These are phyloP conservation scores for Piprites chloris DNA, from an alignment of 2,113 vertebrate species.

Conservation along the genomic window DNA sequence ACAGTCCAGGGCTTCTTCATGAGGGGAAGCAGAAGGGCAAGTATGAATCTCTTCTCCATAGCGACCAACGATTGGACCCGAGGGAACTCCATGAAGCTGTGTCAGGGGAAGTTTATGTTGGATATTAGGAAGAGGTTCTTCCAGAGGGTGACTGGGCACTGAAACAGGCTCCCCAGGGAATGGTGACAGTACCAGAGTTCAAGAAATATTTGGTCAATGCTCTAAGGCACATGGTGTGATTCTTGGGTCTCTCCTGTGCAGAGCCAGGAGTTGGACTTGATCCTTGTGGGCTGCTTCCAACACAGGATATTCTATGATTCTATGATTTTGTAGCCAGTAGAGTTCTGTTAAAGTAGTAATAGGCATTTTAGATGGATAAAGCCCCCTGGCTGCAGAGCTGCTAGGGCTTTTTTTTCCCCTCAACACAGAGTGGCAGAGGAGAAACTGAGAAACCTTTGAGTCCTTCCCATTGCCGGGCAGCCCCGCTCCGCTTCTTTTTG, in stretches of 20 bases:
- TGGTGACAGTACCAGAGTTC: background rate
- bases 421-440: background rate
- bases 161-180: background rate
- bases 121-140: background rate
- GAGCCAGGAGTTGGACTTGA: background rate
- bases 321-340: background rate
- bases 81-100: background rate
- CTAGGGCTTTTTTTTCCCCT: background rate
- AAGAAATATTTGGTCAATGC: background rate
- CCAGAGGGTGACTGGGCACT: background rate
- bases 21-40: background rate
- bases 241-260: background rate
- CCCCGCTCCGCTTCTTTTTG: background rate
- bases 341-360: background rate
- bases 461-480: background rate
- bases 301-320: background rate
- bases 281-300: background rate
- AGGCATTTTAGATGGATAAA: background rate
- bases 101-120: background rate
- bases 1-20: background rate
- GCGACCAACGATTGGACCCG: accelerated
- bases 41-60: accelerated
- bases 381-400: background rate
- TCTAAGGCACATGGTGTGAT: background rate
- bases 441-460: background rate